phyloP scores from a whole-genome alignment of 2,888 invertebrate genomes.

The Plebejus anna region DNA sequence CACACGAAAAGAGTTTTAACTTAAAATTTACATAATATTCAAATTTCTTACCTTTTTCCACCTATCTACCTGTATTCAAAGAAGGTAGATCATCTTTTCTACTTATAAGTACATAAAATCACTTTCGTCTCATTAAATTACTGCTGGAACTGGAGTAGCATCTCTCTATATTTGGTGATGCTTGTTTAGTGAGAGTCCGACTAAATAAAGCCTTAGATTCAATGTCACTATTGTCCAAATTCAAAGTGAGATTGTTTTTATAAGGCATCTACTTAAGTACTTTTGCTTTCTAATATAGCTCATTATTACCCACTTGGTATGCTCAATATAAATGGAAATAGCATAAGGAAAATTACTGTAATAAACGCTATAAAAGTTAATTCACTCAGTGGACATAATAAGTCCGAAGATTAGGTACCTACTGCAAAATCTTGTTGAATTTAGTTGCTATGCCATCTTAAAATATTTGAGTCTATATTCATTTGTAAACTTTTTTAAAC shows the following conservation, averaged over 20 bases:
- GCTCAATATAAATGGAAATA: background rate
- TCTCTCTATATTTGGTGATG: slow-evolving; percentile 21
- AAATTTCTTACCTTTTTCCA: too few relatives aligned
- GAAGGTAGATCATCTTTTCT: background rate
- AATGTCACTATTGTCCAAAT: slow-evolving; percentile 52
- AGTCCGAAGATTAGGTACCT: too few relatives aligned
- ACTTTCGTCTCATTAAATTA: slow-evolving; percentile 8
- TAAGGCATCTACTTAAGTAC: slow-evolving; percentile 45
- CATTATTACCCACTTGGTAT: background rate
- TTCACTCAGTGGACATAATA: background rate
- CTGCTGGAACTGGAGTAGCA: slow-evolving; percentile 1
- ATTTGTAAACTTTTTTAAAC: too few relatives aligned
- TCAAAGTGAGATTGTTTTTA: slow-evolving; percentile 56
- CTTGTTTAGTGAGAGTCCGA: slow-evolving; percentile 53
- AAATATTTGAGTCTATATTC: background rate
- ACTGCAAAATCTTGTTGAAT: background rate
- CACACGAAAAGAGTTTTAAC: too few relatives aligned
- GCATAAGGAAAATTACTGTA: background rate
- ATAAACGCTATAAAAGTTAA: background rate
- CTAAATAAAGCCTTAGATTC: slow-evolving; percentile 39
- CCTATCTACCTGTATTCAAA: too few relatives aligned
- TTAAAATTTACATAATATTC: too few relatives aligned
- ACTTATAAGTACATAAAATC: background rate
- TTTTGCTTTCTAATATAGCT: slow-evolving; percentile 53
- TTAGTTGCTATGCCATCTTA: background rate